Evolutionary conservation across 2,888 invertebrate genomes (phyloP), one percentile per base, ranked within the genome.

Genomic region (Synanthedon tipuliformis): DNA sequence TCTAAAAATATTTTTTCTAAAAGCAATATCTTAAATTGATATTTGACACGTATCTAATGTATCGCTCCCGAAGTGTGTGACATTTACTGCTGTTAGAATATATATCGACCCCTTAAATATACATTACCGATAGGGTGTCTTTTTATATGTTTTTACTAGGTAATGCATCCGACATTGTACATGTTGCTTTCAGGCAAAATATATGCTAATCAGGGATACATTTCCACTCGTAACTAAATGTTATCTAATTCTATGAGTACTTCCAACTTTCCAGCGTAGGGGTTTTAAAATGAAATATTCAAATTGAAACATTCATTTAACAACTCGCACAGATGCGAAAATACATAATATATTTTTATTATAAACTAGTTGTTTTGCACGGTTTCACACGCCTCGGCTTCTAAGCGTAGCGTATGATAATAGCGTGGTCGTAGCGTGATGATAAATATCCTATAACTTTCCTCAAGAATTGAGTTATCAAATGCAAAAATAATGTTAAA

Each of bases 21-120:
- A 60, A 60, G 64, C 73, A 73, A 78, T 80, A 77, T 76, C 68
- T 68, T 65, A 77, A 75, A 75, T 75, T 73, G 72, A 78, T 78
- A 77, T 76, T 77, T 75, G 78, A 75, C 75, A 71, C 65, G 69
- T 66, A 72, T 67, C 59, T 55, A 53, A 55, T 53, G 55, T 55
- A 56, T 57, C 56, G 59, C 56, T 48, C 27, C 15, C 48, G 40
- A 12, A 40, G 49, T 50, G 41, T 12, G 49, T 51, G 56, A 55
- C 56, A 52, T 56, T 56, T 56, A 55, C 50, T 13, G 50, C 54
- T 48, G 15, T 49, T n/a, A 40, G 40, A 13, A 49, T 49, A 50
- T 53, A 53, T 53, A 27, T 50, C 45, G 27, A 34, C 5, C 18
- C 18, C 51, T 51, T 55, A 55, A 55, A 55, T 55, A 51, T 55